A percentile compares a stretch with the other conserved stretches of the same genome.
Evolutionary conservation across 2,113 vertebrate genomes (phyloP).

Genomic region (Struthio camelus): DNA sequence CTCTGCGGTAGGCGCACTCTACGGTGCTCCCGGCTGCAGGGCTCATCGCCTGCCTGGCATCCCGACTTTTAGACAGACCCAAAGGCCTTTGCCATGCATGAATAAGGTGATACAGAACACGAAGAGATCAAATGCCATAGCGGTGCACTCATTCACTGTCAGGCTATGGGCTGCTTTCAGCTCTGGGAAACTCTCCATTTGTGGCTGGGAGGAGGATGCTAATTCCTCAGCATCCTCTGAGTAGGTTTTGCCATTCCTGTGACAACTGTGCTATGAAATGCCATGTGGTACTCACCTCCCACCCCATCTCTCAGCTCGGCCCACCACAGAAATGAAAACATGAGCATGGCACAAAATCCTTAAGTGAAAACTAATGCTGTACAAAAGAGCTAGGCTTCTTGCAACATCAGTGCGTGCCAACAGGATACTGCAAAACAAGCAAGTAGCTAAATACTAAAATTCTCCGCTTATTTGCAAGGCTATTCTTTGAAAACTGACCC

Average conservation of each 20-base stretch:
- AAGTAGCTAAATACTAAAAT: neutral
- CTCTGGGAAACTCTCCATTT: neutral
- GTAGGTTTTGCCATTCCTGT: neutral
- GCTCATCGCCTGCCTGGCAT: neutral
- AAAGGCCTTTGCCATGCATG: neutral
- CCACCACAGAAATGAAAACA: neutral
- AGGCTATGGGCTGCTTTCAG: neutral
- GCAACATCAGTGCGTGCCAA: neutral
- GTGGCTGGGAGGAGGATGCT: neutral
- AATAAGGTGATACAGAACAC: rapidly evolving
- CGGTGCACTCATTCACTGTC: neutral
- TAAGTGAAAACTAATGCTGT: neutral
- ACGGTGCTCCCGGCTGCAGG: neutral
- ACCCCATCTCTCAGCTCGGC: neutral
- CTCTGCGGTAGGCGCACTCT: neutral
- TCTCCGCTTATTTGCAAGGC: neutral
- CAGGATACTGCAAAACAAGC: neutral
- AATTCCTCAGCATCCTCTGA: conserved; percentile 6
- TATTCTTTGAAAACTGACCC: neutral
- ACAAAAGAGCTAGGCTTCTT: neutral
- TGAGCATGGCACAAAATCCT: neutral
- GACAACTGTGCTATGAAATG: neutral
- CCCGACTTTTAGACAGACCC: neutral
- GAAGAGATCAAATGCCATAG: neutral
- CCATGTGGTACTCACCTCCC: conserved; percentile 18